Percentiles rank a stretch among this genome's conserved stretches.
Conservation (phyloP, 2,113 vertebrate species). For the Capreolus pygargus region DNA sequence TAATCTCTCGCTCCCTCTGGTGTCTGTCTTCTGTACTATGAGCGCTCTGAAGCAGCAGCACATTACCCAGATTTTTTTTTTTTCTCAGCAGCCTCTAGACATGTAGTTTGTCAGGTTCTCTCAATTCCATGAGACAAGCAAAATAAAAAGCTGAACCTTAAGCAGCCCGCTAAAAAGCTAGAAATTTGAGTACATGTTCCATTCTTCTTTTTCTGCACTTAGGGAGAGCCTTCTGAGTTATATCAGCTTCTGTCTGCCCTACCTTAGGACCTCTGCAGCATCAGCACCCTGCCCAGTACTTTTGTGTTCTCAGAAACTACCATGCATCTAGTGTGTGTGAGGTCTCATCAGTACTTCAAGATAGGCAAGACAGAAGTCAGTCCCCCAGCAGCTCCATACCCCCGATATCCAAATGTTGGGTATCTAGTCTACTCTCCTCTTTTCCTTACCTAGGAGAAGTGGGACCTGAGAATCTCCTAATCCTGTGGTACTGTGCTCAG, state of each 20-base stretch:
- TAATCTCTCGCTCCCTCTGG: neutral
- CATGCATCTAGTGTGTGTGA: neutral
- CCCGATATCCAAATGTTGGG: no score
- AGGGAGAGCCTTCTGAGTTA: neutral
- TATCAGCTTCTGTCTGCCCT: neutral
- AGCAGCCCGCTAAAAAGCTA: neutral
- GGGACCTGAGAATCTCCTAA: neutral
- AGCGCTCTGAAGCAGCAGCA: neutral
- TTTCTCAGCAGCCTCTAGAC: neutral
- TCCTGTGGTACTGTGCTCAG: neutral
- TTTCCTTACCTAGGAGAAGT: neutral
- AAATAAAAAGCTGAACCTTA: neutral
- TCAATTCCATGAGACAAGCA: neutral
- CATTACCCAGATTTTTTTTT: neutral
- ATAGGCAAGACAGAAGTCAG: neutral
- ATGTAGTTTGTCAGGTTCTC: neutral
- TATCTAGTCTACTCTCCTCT: neutral
- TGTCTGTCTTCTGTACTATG: neutral
- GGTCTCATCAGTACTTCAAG: neutral
- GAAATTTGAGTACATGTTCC: neutral
- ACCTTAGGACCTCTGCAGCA: neutral
- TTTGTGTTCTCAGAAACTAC: neutral
- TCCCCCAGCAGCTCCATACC: neutral
- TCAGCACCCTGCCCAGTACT: neutral
- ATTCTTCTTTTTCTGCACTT: neutral